Evolutionary conservation across 2,113 vertebrate species (phyloP), one percentile per base, ranked within the genome.

Genomic region (Halichoeres trimaculatus): DNA sequence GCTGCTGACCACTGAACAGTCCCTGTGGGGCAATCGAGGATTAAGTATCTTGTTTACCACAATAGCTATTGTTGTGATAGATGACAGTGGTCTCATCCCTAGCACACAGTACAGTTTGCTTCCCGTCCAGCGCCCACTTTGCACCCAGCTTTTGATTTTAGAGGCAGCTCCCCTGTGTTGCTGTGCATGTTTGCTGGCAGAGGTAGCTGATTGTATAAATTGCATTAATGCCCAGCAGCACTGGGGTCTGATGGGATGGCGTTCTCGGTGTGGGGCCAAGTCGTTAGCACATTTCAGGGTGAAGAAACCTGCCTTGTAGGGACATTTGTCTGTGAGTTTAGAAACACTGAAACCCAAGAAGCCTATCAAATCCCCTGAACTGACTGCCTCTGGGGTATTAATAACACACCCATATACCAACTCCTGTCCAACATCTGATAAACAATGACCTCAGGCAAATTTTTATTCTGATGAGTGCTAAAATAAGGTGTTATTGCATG

Each of bases 301-400:
- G 86, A 84, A 83, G 83, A 87, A 81, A 86, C 62, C 52, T n/a
- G 35, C 92, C 91, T 88, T 93, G 73, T 92, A 93, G 62, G 91
- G 91, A 90, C 66, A 89, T 90, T 92, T 90, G 80, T 89, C 81
- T 89, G 81, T 84, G 90, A 86, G 88, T 85, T 86, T 67, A 85
- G 85, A 91, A 92, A 90, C 85, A 78, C 84, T 91, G 90, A 92
- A 91, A 93, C 91, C 86, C 56, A 90, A 92, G 85, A 81, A 87
- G 87, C 71, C 83, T 87, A 78, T 80, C 59, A 77, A 92, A 89
- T 86, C 87, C 79, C 78, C 84, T 76, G 67, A 85, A 85, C 86
- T 36, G 76, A 82, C 85, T 56, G 72, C 84, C 83, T 80, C 80
- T 59, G 71, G 72, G 66, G 85, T 93, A 92, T 91, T 92, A 91